Conservation (phyloP, 2,797 vertebrate species). For the Nannoperca australis region DNA sequence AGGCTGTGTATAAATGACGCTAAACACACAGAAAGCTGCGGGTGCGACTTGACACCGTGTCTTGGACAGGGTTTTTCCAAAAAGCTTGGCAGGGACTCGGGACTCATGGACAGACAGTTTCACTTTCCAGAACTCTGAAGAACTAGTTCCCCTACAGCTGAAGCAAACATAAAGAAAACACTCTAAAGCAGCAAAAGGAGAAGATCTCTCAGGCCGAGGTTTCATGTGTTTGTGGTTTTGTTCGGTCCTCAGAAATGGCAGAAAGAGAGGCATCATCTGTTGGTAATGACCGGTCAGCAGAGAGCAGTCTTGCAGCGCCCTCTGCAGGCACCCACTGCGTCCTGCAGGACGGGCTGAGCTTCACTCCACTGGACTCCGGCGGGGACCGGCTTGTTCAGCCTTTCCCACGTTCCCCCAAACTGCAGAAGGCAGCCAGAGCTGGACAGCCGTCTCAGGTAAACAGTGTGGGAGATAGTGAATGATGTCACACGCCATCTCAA, state of each 20-base stretch:
- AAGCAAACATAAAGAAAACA: background rate
- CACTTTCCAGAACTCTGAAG: conserved; percentile 9
- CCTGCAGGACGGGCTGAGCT: conserved; percentile 43
- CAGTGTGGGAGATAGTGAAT: background rate
- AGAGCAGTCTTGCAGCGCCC: background rate
- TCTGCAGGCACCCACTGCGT: conserved; percentile 26
- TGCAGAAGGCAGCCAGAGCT: conserved; percentile 55
- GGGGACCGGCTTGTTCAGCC: conserved; percentile 62
- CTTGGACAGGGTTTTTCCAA: background rate
- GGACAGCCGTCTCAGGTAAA: conserved; percentile 64
- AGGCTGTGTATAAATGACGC: background rate
- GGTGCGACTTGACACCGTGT: background rate
- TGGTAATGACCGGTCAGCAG: background rate
- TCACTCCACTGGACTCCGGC: conserved; percentile 46
- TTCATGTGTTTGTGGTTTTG: background rate
- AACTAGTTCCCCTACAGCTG: conserved; percentile 10
- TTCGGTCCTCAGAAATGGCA: conserved; percentile 73
- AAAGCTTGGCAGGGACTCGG: background rate
- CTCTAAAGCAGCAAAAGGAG: rapidly evolving
- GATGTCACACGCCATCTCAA: background rate
- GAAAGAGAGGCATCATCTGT: conserved; percentile 27
- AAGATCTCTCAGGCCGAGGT: rapidly evolving
- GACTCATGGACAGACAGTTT: background rate
- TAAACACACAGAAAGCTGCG: background rate
- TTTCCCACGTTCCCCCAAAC: conserved; percentile 80